Evolutionary conservation across 2,888 invertebrate species (phyloP).

Genomic region (Cheilosia vulpina): DNA sequence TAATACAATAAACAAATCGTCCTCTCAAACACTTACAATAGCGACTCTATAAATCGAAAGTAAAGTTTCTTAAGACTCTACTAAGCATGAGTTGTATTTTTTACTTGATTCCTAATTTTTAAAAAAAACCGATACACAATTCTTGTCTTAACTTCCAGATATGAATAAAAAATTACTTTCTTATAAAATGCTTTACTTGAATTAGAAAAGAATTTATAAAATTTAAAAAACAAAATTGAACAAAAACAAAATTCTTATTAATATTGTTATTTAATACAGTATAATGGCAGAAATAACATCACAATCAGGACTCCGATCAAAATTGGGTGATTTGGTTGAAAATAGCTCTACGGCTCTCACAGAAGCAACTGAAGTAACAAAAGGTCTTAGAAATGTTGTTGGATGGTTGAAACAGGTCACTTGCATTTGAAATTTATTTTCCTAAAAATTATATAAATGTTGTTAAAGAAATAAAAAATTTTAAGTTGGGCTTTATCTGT

Average conservation of each 20-base stretch:
- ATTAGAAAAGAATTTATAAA: neutral
- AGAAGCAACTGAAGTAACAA: conserved; percentile 84
- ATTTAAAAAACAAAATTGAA: conserved; percentile 4
- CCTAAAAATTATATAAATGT: conserved; percentile 50
- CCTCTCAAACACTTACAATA: too few relatives aligned
- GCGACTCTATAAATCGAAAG: too few relatives aligned
- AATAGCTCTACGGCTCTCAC: conserved; percentile 88
- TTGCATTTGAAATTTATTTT: conserved; percentile 56
- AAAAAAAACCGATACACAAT: neutral
- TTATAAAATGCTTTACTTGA: neutral
- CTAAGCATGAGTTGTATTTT: neutral
- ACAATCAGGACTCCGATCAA: conserved; percentile 87
- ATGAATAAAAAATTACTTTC: neutral
- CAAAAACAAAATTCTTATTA: conserved; percentile 33
- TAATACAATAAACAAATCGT: too few relatives aligned
- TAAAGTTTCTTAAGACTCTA: too few relatives aligned
- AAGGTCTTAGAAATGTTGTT: conserved; percentile 90
- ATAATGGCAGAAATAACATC: conserved; percentile 79
- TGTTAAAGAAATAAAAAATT: conserved; percentile 19
- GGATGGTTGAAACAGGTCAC: conserved; percentile 92
- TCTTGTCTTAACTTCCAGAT: conserved; percentile 15
- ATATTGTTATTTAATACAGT: conserved; percentile 71
- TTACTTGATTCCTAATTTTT: neutral
- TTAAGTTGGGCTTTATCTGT: conserved; percentile 13
- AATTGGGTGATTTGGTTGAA: conserved; percentile 90